Conservation (phyloP, 2,797 vertebrate species). For the Malacoraja senta region DNA sequence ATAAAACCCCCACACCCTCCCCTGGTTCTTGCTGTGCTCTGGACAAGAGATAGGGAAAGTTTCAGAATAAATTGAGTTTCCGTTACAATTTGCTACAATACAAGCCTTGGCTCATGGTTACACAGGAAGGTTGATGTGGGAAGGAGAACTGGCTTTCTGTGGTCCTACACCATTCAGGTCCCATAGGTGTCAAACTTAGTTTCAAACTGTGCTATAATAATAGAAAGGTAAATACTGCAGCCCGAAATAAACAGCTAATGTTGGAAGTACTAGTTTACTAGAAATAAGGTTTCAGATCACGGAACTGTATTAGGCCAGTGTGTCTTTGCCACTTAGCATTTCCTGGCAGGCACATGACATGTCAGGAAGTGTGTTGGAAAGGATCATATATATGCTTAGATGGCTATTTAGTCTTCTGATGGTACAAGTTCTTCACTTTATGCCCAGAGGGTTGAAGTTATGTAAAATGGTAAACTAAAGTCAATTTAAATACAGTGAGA, state of each 20-base stretch:
- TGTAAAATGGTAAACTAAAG: background rate
- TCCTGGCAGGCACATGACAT: background rate
- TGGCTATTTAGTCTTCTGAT: background rate
- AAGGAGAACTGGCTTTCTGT: background rate
- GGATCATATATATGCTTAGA: background rate
- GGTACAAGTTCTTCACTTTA: background rate
- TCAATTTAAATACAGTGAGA: background rate
- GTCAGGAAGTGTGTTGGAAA: background rate
- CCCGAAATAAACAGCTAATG: too few species aligned
- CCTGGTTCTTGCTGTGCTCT: background rate
- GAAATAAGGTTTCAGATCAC: too few species aligned
- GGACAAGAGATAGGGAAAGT: background rate
- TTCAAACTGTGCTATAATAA: too few species aligned
- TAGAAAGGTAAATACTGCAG: too few species aligned
- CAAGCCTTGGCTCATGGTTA: background rate
- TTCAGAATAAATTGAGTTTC: background rate
- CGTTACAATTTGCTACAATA: background rate
- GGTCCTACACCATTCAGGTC: too few species aligned
- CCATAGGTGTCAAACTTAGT: too few species aligned
- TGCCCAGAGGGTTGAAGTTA: background rate
- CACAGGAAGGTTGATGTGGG: background rate
- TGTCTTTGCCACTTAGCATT: background rate
- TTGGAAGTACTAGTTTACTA: too few species aligned
- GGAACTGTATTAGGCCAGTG: background rate
- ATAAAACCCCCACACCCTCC: background rate